Evolutionary conservation across 2,888 invertebrate species (phyloP).

Genomic region (Imbricaverruca yamaguchii): DNA sequence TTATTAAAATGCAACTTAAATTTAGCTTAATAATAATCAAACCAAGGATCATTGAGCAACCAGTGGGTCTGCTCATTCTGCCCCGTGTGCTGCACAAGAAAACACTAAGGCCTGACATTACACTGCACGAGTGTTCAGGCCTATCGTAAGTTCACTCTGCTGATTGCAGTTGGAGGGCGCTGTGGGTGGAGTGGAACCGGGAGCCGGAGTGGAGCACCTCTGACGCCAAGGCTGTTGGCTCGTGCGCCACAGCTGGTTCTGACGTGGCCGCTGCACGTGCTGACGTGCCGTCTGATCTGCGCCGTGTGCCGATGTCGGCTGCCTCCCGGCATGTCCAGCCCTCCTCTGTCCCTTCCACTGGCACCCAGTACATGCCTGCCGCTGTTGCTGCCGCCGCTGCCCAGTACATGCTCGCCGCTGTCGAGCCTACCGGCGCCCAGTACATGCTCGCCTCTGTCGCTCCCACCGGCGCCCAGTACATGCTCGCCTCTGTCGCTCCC

Average conservation of each 20-base stretch:
- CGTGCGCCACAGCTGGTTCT: neutral
- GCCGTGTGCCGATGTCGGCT: neutral
- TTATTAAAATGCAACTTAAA: too few species aligned
- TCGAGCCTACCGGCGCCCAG: too few species aligned
- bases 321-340: neutral
- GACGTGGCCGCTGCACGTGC: neutral
- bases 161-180: slow-evolving; percentile 4
- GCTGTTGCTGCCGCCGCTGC: neutral
- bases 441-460: neutral
- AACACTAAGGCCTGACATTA: too few species aligned
- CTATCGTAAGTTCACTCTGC: too few species aligned
- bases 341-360: neutral
- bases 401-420: neutral
- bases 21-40: too few species aligned
- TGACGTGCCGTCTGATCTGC: neutral
- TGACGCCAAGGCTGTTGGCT: neutral
- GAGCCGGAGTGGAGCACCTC: neutral
- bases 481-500: neutral
- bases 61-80: too few species aligned
- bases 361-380: neutral
- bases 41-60: too few species aligned
- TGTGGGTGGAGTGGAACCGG: neutral
- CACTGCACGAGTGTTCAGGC: too few species aligned
- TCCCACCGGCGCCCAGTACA: neutral
- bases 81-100: too few species aligned